phyloP scores from a whole-genome alignment of 2,113 vertebrate genomes.

The Thomomys bottae region DNA sequence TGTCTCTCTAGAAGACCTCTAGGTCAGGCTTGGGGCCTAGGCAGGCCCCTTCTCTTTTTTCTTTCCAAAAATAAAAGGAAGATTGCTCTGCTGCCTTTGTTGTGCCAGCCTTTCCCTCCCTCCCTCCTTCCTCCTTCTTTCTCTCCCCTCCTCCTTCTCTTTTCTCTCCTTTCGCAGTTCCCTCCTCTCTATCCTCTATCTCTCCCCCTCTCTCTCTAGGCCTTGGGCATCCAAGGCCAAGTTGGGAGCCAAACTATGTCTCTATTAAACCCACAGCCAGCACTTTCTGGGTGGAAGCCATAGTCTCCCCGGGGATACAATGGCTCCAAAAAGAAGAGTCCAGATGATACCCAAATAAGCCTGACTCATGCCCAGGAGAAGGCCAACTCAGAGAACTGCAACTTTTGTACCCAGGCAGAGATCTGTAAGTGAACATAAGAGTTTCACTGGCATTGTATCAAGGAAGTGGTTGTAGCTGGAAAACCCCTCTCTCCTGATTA shows the following conservation, averaged over 20 bases:
- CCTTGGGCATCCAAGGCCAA: neutral
- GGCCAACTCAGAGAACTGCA: rapidly evolving
- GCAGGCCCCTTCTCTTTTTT: neutral
- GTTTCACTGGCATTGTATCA: neutral
- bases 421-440: rapidly evolving
- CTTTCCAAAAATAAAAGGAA: neutral
- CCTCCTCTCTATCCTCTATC: too few relatives aligned
- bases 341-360: neutral
- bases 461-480: rapidly evolving
- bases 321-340: neutral
- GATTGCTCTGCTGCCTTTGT: neutral
- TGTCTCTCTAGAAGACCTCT: neutral
- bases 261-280: neutral
- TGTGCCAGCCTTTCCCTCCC: too few relatives aligned
- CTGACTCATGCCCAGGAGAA: neutral
- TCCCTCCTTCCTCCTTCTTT: too few relatives aligned
- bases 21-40: neutral
- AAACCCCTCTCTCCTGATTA: rapidly evolving
- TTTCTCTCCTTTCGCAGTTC: too few relatives aligned
- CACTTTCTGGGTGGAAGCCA: neutral
- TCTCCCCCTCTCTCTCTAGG: neutral
- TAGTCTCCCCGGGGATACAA: neutral
- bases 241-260: neutral
- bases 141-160: too few relatives aligned
- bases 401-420: neutral